A percentile compares a stretch with the other conserved stretches of the same genome.
Evolutionary conservation across 1,140 invertebrate species (phyloP).

Genomic region (Linepithema humile): DNA sequence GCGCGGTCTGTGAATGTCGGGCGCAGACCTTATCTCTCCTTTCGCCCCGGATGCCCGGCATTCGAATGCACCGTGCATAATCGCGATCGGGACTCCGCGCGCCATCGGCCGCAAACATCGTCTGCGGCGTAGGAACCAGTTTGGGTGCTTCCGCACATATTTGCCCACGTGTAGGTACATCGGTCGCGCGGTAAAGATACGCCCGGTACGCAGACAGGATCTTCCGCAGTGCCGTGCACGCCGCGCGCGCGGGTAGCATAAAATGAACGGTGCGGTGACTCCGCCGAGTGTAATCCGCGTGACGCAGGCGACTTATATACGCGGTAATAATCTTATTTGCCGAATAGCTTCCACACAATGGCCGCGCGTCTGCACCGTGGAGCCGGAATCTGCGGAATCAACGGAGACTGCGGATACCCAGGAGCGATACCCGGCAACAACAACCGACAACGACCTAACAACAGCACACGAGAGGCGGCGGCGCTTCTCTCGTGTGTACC

Average conservation of each 20-base stretch:
- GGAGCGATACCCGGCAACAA: slow-evolving; percentile 70
- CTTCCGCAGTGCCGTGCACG: not conserved
- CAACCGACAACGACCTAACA: slow-evolving; percentile 67
- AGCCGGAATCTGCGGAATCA: slow-evolving; percentile 62
- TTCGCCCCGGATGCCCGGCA: slow-evolving; percentile 26
- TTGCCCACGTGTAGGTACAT: slow-evolving; percentile 69
- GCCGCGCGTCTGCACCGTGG: slow-evolving; percentile 55
- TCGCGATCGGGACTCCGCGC: slow-evolving; percentile 45
- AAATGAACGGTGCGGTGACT: slow-evolving; percentile 36
- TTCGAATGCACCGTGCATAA: slow-evolving; percentile 51
- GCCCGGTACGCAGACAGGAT: slow-evolving; percentile 15
- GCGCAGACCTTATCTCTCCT: not conserved
- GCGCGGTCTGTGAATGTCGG: not conserved
- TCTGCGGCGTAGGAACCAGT: slow-evolving; percentile 66
- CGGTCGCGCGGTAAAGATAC: slow-evolving; percentile 25
- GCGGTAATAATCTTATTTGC: slow-evolving; percentile 82
- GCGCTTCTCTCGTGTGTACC: slow-evolving; percentile 75
- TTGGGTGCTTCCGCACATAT: slow-evolving; percentile 69
- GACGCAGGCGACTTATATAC: slow-evolving; percentile 81
- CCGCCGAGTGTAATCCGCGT: slow-evolving; percentile 63
- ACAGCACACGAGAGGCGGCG: slow-evolving; percentile 21
- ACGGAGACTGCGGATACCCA: slow-evolving; percentile 41
- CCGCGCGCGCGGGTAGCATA: slow-evolving; percentile 4
- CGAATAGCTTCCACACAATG: slow-evolving; percentile 76
- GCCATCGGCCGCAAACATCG: slow-evolving; percentile 71